A percentile compares a stretch with the other conserved stretches of the same genome.
phyloP scores from a whole-genome alignment of 2,888 invertebrate species.

The Drosophila koepferae region DNA sequence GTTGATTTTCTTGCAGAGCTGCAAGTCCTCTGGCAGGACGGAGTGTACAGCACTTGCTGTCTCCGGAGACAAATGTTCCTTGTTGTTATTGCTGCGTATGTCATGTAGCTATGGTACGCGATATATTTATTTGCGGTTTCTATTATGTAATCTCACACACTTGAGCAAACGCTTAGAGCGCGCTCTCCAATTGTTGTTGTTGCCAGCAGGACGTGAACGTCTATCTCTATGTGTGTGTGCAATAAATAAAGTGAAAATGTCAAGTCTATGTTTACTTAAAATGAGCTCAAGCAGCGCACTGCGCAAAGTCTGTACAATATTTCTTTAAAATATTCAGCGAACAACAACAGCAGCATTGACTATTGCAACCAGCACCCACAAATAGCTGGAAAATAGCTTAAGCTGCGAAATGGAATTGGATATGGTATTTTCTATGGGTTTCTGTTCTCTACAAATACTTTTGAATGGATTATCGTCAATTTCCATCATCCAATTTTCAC shows the following conservation, averaged over 20 bases:
- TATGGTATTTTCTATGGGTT: background rate
- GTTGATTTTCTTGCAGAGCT: conserved; percentile 35
- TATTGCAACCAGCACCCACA: conserved; percentile 4
- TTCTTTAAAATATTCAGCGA: conserved; percentile 45
- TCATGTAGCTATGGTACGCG: conserved; percentile 44
- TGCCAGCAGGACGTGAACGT: conserved; percentile 33
- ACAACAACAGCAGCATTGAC: background rate
- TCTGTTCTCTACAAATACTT: background rate
- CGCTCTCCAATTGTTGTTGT: conserved; percentile 20
- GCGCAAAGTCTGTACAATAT: conserved; percentile 3
- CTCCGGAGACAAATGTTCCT: conserved; percentile 53
- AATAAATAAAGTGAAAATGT: conserved; percentile 60
- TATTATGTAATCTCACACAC: conserved; percentile 67
- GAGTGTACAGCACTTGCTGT: conserved; percentile 29
- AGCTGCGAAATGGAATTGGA: background rate
- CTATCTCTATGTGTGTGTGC: conserved; percentile 17
- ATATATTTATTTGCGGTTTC: conserved; percentile 73
- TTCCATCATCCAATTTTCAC: background rate
- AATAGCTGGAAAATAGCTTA: background rate
- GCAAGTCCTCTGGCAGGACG: conserved; percentile 33
- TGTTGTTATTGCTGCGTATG: conserved; percentile 40
- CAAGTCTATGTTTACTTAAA: conserved; percentile 56
- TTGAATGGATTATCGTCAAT: background rate
- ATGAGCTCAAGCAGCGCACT: conserved; percentile 9
- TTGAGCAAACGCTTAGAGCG: conserved; percentile 55